Percentiles rank a stretch among this genome's conserved stretches.
phyloP scores from a whole-genome alignment of 2,888 invertebrate genomes.

The Trisateles emortualis region DNA sequence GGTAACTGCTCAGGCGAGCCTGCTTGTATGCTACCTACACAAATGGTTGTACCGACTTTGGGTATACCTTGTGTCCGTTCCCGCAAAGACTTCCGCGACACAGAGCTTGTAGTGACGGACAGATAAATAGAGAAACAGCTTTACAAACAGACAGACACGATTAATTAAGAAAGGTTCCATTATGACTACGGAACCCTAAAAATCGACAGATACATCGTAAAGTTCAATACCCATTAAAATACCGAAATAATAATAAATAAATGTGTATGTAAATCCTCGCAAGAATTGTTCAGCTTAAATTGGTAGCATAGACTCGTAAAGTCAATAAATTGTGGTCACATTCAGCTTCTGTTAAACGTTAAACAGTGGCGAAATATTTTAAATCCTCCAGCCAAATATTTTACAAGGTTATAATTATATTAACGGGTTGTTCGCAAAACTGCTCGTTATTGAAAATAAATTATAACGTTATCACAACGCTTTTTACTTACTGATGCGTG shows the following conservation, averaged over 20 bases:
- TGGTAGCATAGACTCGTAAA: constrained; percentile 45
- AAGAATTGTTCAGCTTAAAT: constrained; percentile 39
- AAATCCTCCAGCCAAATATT: constrained; percentile 58
- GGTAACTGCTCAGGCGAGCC: too few species aligned
- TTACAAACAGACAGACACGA: too few species aligned
- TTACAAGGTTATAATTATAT: constrained; percentile 56
- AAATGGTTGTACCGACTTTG: too few species aligned
- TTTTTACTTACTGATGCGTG: constrained; percentile 25
- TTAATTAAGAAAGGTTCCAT: too few species aligned
- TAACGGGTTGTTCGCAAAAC: constrained; percentile 36
- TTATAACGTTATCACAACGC: constrained; percentile 34
- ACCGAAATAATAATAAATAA: constrained; percentile 35
- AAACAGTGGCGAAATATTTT: constrained; percentile 50
- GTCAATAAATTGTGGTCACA: constrained; percentile 46
- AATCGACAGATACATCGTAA: not conserved
- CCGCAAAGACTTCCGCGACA: too few species aligned
- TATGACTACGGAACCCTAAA: not conserved
- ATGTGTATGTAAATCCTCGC: constrained; percentile 35
- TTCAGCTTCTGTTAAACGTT: constrained; percentile 42
- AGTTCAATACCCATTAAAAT: not conserved
- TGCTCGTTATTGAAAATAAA: constrained; percentile 43
- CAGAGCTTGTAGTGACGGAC: too few species aligned
- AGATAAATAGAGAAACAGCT: too few species aligned
- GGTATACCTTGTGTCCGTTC: too few species aligned
- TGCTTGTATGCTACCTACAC: too few species aligned